Percentiles rank a stretch among this genome's conserved stretches.
Conservation (phyloP, 1,140 invertebrate species). For the Bombus picipes region DNA sequence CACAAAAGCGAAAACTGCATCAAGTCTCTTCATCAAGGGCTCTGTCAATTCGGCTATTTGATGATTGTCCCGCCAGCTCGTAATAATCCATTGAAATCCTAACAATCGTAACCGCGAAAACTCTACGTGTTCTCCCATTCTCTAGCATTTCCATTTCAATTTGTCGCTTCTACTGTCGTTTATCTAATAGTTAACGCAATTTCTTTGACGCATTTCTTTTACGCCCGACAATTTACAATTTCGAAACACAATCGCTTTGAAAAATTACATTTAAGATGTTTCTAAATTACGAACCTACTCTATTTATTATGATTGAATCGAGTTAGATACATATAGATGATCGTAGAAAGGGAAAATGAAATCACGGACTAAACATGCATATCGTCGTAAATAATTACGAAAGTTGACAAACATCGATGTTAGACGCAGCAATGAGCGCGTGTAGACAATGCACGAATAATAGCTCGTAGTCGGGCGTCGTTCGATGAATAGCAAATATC, state of each 20-base stretch:
- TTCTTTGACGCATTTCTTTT: not conserved
- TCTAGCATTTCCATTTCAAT: not conserved
- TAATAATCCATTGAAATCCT: not conserved
- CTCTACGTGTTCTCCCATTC: not conserved
- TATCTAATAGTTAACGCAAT: not conserved
- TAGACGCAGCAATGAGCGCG: too few relatives aligned
- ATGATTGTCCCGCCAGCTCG: conserved; percentile 2
- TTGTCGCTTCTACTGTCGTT: not conserved
- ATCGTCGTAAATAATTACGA: too few relatives aligned
- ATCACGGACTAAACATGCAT: not conserved
- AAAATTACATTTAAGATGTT: not conserved
- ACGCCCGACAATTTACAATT: not conserved
- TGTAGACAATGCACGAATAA: not conserved
- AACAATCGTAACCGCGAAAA: not conserved
- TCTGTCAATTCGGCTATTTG: conserved; percentile 42
- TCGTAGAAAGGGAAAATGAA: not conserved
- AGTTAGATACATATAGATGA: not conserved
- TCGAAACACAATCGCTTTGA: not conserved
- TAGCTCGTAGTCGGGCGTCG: not conserved
- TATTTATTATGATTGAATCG: not conserved
- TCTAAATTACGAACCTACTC: not conserved
- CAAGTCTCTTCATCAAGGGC: conserved; percentile 60
- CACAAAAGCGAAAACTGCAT: conserved; percentile 77
- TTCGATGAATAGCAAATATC: not conserved
- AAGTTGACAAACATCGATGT: not conserved